Evolutionary conservation across 2,888 invertebrate genomes (phyloP), one percentile per base, ranked within the genome.

Genomic region (Chymomyza amoena): DNA sequence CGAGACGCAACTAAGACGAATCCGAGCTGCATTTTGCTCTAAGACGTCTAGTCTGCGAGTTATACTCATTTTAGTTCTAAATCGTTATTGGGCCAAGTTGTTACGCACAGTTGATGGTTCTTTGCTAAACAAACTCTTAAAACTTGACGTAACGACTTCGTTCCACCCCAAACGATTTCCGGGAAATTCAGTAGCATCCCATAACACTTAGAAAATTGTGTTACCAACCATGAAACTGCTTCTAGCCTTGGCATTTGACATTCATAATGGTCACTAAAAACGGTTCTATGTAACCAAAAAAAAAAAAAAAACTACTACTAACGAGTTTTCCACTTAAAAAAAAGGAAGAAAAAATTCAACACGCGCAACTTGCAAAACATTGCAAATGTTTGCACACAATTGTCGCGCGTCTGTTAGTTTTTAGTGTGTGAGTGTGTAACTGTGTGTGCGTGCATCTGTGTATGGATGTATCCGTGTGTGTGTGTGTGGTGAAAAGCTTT

Each of bases 231-330:
- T 28, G 25, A 13, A 18, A 54, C 39, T 15, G 64, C 64, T 52
- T 15, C 13, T 16, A 66, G 36, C 86, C 84, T 88, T 84, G 86
- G 84, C 84, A 83, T 81, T 84, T 88, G 84, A 79, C 88, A 84
- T 84, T 84, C 86, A 32, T 18, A 59, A 15, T 28, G 32, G 60
- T n/a, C 32, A 15, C 20, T 59, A 32, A 59, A 18, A 59, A 59
- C 6, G 13, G 28, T 20, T 32, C 5, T 32, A 32, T 25, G 32
- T 7, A 13, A 13, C 16, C 28, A 50, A 45, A 61, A 16, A n/a
- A 28, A 61, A 32, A 57, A n/a, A 45, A 32, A 45, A 20, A 65
- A 28, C 3, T 4, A 51, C 54, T n/a, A 16, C 28, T 32, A 39
- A 32, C 10, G 54, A 36, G 16, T n/a, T 6, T 52, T 4, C 56